Evolutionary conservation across 2,113 vertebrate species (phyloP).

Genomic region (Phyllostomus hastatus): DNA sequence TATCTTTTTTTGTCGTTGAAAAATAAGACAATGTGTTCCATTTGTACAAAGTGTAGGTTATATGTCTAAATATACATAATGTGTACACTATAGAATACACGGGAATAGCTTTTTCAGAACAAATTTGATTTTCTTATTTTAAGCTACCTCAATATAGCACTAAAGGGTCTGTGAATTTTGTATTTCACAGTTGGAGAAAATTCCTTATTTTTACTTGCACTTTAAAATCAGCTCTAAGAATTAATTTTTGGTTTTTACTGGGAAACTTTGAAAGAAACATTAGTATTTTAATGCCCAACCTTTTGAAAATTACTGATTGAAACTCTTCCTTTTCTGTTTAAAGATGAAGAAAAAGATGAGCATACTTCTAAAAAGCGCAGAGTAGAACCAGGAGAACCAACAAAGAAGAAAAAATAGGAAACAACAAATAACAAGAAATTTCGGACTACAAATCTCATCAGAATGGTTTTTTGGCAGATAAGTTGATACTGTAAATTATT

Average conservation of each 20-base stretch:
- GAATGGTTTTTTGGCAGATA: constrained; percentile 20
- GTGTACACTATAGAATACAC: neutral
- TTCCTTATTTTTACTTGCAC: constrained; percentile 18
- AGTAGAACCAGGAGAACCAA: constrained; percentile 89
- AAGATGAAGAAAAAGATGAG: constrained; percentile 89
- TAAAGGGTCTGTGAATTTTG: neutral
- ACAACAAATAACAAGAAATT: neutral
- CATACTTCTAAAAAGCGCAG: constrained; percentile 89
- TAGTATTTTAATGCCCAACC: constrained; percentile 21
- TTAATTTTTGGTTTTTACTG: constrained; percentile 22
- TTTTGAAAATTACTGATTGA: constrained; percentile 61
- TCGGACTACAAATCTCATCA: constrained; percentile 18
- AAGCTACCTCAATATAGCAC: neutral
- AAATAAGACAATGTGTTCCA: neutral
- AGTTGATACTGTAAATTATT: constrained; percentile 63
- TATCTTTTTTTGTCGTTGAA: neutral
- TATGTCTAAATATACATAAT: neutral
- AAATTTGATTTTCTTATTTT: constrained; percentile 9
- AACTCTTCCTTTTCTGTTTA: constrained; percentile 71
- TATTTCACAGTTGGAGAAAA: neutral
- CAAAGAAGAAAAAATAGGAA: constrained; percentile 87
- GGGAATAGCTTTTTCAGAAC: constrained; percentile 1
- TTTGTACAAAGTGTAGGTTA: neutral
- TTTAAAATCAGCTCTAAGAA: constrained; percentile 36
- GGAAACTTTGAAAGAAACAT: neutral